phyloP scores from a whole-genome alignment of 1,140 invertebrate genomes.

The Sarcophaga bullata region DNA sequence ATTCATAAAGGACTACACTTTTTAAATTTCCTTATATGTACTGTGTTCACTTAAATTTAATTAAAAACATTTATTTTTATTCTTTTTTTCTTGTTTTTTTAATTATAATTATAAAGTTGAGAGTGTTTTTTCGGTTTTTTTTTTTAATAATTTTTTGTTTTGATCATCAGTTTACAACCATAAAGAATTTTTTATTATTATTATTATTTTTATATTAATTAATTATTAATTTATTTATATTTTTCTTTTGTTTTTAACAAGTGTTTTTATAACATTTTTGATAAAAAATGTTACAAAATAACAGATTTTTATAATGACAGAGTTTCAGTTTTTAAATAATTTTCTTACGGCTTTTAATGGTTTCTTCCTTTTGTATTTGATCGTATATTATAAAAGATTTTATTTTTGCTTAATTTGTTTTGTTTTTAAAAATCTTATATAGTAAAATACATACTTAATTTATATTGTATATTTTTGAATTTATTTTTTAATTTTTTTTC shows the following conservation, averaged over 20 bases:
- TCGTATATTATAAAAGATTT: slow-evolving; percentile 28
- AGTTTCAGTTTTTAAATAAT: not conserved
- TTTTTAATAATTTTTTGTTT: slow-evolving; percentile 47
- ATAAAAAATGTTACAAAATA: slow-evolving; percentile 17
- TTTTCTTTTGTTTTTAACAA: slow-evolving; percentile 47
- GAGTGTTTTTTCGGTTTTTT: slow-evolving; percentile 26
- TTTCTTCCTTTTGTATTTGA: slow-evolving; percentile 25
- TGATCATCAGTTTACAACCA: slow-evolving; percentile 63
- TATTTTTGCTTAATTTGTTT: not conserved
- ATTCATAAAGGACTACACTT: slow-evolving; percentile 31
- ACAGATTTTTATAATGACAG: slow-evolving; percentile 14
- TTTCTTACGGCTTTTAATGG: not conserved
- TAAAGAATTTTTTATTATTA: slow-evolving; percentile 49
- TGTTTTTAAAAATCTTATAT: not conserved
- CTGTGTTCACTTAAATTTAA: slow-evolving; percentile 15
- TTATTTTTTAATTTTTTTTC: not conserved
- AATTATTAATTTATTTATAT: too few relatives aligned
- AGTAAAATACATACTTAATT: slow-evolving; percentile 13
- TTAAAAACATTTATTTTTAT: slow-evolving; percentile 39
- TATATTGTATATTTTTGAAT: not conserved
- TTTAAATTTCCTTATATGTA: slow-evolving; percentile 5
- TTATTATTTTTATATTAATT: slow-evolving; percentile 48
- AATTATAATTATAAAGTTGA: slow-evolving; percentile 22
- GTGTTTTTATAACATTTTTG: slow-evolving; percentile 27
- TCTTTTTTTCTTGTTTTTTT: slow-evolving; percentile 43